Evolutionary conservation across 2,113 vertebrate genomes (phyloP).

Genomic region (Arvicanthis niloticus): DNA sequence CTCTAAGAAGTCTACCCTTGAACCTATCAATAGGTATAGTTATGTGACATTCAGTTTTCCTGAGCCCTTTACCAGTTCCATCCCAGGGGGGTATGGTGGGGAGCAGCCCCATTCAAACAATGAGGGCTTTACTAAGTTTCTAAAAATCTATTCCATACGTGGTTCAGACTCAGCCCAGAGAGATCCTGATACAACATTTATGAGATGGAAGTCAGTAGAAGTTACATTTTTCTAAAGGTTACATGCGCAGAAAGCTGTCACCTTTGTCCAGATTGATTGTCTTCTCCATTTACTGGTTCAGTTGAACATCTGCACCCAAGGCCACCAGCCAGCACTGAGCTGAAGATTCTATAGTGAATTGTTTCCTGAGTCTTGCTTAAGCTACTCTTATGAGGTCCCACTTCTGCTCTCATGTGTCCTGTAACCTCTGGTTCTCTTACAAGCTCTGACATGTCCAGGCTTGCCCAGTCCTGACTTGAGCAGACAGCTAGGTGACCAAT

Average conservation of each 20-base stretch:
- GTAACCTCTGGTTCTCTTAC: neutral
- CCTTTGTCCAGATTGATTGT: neutral
- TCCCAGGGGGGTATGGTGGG: fast-evolving
- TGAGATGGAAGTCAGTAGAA: neutral
- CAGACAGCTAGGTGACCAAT: neutral
- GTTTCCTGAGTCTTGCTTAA: neutral
- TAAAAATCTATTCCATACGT: neutral
- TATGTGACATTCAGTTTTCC: neutral
- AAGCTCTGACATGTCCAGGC: neutral
- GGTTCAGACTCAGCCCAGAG: neutral
- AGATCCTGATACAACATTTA: neutral
- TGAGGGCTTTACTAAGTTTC: neutral
- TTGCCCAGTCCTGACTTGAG: neutral
- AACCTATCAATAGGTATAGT: neutral
- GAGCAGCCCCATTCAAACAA: neutral
- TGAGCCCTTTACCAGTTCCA: neutral
- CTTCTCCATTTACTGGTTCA: neutral
- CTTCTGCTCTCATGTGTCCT: neutral
- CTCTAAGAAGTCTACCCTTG: neutral
- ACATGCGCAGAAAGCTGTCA: neutral
- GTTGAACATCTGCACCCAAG: neutral
- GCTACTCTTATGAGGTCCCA: too few relatives aligned
- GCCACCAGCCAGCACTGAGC: neutral
- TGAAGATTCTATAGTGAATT: neutral
- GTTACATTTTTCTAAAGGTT: neutral